phyloP scores from a whole-genome alignment of 2,113 vertebrate genomes.

The Vidua macroura region DNA sequence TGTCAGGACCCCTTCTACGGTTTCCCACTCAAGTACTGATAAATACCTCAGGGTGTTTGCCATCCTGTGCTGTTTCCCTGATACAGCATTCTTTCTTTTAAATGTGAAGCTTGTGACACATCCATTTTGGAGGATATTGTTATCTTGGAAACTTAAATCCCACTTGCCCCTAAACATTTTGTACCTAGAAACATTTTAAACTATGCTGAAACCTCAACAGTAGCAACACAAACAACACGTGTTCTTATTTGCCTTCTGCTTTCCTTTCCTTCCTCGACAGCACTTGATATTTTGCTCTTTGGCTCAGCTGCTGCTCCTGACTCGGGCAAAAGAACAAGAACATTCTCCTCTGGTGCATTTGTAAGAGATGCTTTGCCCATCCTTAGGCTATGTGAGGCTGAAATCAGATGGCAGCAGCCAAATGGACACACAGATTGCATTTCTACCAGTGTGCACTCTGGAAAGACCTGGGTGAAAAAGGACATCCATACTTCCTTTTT shows the following conservation, averaged over 20 bases:
- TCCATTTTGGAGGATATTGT: background rate
- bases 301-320: slow-evolving; percentile 29
- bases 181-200: background rate
- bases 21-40: background rate
- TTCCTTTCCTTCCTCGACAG: background rate
- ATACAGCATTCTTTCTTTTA: background rate
- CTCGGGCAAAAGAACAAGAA: background rate
- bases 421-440: background rate
- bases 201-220: background rate
- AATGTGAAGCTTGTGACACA: background rate
- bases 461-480: background rate
- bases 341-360: background rate
- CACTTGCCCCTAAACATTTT: background rate
- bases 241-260: background rate
- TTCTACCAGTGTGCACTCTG: background rate
- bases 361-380: background rate
- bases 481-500: background rate
- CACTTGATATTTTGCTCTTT: background rate
- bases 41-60: background rate
- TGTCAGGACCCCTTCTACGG: background rate
- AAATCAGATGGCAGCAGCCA: slow-evolving; percentile 11
- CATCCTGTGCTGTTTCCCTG: background rate
- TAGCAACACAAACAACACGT: background rate
- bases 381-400: background rate
- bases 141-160: background rate